These are phyloP conservation scores for Lepilemur septentrionalis DNA, from an alignment of 2,797 vertebrate genomes.

Conservation along the genomic window DNA sequence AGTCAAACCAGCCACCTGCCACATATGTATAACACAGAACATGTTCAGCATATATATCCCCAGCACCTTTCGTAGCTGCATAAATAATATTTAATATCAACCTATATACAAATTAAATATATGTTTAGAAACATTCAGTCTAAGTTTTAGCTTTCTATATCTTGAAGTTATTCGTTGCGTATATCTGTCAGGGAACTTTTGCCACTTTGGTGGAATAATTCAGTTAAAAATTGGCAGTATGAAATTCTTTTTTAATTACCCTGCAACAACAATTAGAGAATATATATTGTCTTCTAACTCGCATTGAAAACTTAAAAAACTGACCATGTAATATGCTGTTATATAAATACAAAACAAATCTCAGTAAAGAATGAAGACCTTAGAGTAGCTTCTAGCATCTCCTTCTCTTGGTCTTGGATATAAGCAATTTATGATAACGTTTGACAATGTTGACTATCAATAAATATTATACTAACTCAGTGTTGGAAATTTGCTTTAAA, in stretches of 20 bases:
- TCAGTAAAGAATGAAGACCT: not conserved
- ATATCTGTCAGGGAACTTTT: not conserved
- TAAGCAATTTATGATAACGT: not conserved
- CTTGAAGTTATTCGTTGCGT: not conserved
- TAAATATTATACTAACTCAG: not conserved
- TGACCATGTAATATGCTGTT: too few species aligned
- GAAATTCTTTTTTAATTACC: not conserved
- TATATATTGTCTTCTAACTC: too few species aligned
- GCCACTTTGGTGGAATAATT: not conserved
- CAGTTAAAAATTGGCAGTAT: not conserved
- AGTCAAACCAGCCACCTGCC: not conserved
- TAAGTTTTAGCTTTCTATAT: not conserved
- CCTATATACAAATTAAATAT: not conserved
- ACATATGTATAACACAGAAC: not conserved
- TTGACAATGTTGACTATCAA: not conserved
- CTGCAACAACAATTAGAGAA: too few species aligned
- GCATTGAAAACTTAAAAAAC: too few species aligned
- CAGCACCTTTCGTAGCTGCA: not conserved
- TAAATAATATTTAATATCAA: not conserved
- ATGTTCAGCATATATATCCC: not conserved
- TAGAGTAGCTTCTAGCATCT: not conserved
- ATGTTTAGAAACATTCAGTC: not conserved
- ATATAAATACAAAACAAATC: too few species aligned
- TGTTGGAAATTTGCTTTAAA: not conserved
- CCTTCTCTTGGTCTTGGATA: not conserved